Base-by-base conservation (phyloP, 2,888 invertebrate genomes). In the Aphidoletes aphidimyza region DNA sequence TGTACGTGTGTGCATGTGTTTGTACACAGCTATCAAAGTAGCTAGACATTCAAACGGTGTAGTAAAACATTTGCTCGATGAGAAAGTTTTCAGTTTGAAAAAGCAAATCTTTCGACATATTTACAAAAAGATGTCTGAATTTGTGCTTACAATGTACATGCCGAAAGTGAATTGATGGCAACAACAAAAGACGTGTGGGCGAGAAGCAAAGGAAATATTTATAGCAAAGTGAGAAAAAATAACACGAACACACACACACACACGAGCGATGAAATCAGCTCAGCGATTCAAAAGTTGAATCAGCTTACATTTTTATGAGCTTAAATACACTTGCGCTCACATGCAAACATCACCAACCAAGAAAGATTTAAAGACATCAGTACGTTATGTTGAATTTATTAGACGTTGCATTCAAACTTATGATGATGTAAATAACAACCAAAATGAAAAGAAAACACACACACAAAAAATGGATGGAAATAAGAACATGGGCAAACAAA, bases 111-210 rank as follows among this genome's bases (percentile, higher is more conserved):
- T 69, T 69, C 34, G 1, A 3, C 69, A 69, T 69, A 69, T 30
- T 69, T 69, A 14, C 69, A 69, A 69, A 69, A 69, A 69, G 69
- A 69, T 69, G 69, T 69, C 69, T 69, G 69, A 69, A 69, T 30
- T 26, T 69, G 30, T 14, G 69, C 34, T 54, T 22, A 54, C 54
- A 54, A 69, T 69, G 30, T 69, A n/a, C n/a, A 30, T 69, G 69
- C 34, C 30, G n/a, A 69, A 30, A 30, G 30, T 69, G 9, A 69
- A 69, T 3, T 1, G 3, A 30, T 2, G 14, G 2, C 30, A 69
- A 30, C 30, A 34, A 69, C 30, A 30, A 69, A 1, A 69, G 14
- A n/a, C n/a, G n/a, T n/a, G n/a, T n/a, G 22, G 6, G 11, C 22
- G 22, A 54, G 11, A n/a, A 22, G 26, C 3, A 5, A 54, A 14